A percentile compares a stretch with the other conserved stretches of the same genome.
Conservation (phyloP, 2,888 invertebrate species). For the Liopterus haemorrhoidalis region DNA sequence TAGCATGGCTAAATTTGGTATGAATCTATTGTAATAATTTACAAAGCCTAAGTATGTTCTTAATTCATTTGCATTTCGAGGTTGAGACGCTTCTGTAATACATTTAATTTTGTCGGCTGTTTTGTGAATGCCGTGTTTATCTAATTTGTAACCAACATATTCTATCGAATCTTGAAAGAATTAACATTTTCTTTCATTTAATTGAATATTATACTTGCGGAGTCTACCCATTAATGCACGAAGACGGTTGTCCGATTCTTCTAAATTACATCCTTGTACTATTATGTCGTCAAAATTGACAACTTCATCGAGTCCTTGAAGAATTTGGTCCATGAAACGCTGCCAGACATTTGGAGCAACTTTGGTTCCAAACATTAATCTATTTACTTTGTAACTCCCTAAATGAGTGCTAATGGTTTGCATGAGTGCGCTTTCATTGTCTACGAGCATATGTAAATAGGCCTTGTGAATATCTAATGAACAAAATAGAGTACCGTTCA, state of each 20-base stretch:
- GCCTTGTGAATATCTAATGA: conserved; percentile 28
- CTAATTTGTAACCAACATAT: conserved; percentile 27
- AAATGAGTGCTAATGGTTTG: conserved; percentile 33
- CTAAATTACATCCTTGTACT: conserved; percentile 28
- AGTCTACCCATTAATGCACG: conserved; percentile 6
- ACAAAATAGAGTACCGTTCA: conserved; percentile 28
- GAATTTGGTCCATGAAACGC: conserved; percentile 36
- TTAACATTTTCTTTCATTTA: conserved; percentile 28
- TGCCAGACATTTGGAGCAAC: conserved; percentile 35
- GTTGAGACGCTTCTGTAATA: conserved; percentile 8
- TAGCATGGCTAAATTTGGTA: conserved; percentile 30
- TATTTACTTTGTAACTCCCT: conserved; percentile 35
- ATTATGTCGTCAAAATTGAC: conserved; percentile 37
- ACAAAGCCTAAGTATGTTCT: conserved; percentile 26
- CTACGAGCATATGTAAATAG: conserved; percentile 27
- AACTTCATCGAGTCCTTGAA: conserved; percentile 32
- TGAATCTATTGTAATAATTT: conserved; percentile 34
- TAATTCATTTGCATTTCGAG: conserved; percentile 7
- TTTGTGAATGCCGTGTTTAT: conserved; percentile 11
- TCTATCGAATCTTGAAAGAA: conserved; percentile 27
- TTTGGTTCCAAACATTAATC: conserved; percentile 36
- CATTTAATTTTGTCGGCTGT: conserved; percentile 15
- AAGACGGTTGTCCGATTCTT: conserved; percentile 18
- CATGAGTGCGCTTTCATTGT: conserved; percentile 24
- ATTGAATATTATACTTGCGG: conserved; percentile 10